phyloP scores from a whole-genome alignment of 1,140 invertebrate genomes.

The Neodiprion fabricii region DNA sequence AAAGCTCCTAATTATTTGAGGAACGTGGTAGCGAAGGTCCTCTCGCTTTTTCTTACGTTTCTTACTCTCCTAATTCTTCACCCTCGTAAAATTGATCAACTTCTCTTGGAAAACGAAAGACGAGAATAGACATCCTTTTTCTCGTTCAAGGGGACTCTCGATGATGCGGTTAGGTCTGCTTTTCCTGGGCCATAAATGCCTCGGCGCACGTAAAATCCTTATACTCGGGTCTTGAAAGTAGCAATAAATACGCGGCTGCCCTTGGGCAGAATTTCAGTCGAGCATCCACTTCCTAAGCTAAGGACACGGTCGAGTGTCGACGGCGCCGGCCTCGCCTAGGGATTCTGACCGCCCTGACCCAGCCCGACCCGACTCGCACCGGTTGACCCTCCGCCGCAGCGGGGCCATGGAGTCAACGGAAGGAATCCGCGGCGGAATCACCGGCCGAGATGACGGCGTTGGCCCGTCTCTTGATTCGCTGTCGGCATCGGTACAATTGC shows the following conservation, averaged over 20 bases:
- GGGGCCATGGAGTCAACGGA: too few species aligned
- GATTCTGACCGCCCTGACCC: slow-evolving; percentile 4
- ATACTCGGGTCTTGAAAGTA: neutral
- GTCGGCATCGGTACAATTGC: neutral
- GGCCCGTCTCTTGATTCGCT: neutral
- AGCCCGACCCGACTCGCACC: neutral
- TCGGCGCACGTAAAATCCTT: neutral
- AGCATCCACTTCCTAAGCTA: slow-evolving; percentile 1
- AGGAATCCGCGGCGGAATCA: slow-evolving; percentile 21
- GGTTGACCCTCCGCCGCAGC: neutral
- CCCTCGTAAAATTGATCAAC: neutral
- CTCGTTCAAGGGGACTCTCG: too few species aligned
- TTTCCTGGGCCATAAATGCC: neutral
- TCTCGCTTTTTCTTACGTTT: neutral
- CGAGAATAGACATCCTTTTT: too few species aligned
- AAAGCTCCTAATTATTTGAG: too few species aligned
- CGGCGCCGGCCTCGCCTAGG: slow-evolving; percentile 2
- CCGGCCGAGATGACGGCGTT: neutral
- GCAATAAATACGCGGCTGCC: slow-evolving; percentile 4
- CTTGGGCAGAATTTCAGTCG: neutral
- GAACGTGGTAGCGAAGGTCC: too few species aligned
- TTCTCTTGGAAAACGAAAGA: neutral
- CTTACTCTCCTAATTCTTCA: neutral
- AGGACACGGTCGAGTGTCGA: slow-evolving; percentile 1
- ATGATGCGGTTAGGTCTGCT: neutral